Percentiles rank a stretch among this genome's conserved stretches.
Conservation (phyloP, 1,140 invertebrate species). For the Dufourea novaeangliae region DNA sequence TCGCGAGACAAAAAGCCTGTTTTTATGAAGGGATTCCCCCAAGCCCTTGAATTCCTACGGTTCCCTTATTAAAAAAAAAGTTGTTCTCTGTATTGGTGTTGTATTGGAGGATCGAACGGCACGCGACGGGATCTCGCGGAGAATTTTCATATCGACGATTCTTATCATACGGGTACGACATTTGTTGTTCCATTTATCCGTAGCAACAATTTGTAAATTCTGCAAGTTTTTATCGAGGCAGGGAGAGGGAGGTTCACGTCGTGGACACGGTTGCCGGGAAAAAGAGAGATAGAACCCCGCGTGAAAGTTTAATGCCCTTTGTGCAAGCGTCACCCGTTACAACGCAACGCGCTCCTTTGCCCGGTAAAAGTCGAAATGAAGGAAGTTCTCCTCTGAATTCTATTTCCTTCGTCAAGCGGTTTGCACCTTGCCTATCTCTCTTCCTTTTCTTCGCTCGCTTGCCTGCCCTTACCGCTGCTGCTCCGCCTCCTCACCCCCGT, state of each 20-base stretch:
- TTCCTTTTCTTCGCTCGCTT: not conserved
- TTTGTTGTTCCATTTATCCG: not conserved
- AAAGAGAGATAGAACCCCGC: constrained; percentile 23
- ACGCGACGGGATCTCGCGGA: not conserved
- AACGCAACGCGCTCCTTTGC: constrained; percentile 39
- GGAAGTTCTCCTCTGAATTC: constrained; percentile 55
- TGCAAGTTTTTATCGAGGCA: constrained; percentile 29
- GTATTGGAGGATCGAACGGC: not conserved
- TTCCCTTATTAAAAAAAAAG: not conserved
- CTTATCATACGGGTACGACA: not conserved
- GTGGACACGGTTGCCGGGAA: not conserved
- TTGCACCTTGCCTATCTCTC: constrained; percentile 29
- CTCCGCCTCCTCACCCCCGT: not conserved
- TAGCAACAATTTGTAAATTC: constrained; percentile 4
- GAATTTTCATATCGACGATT: too few relatives aligned
- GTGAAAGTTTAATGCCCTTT: constrained; percentile 41
- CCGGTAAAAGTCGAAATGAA: constrained; percentile 55
- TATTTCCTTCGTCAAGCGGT: constrained; percentile 52
- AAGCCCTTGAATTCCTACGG: not conserved
- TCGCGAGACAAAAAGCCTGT: not conserved
- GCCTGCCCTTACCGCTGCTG: not conserved
- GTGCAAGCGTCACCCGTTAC: constrained; percentile 44
- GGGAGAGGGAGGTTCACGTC: not conserved
- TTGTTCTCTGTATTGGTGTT: not conserved
- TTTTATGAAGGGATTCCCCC: not conserved